Conservation (phyloP, 1,140 invertebrate genomes). For the Drosophila parabipectinata region DNA sequence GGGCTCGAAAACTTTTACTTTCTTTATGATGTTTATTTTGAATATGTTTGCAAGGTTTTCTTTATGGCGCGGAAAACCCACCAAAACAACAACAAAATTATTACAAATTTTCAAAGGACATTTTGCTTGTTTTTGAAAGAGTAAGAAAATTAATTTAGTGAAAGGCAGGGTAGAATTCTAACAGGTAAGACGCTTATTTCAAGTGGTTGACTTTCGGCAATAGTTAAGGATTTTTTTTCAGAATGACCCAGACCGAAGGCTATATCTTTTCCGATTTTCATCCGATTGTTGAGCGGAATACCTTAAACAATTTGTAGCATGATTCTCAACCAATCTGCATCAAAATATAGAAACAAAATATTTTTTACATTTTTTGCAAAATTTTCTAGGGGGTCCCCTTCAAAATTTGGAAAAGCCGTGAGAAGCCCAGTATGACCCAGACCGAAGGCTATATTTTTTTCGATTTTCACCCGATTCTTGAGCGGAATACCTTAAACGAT, state of each 20-base stretch:
- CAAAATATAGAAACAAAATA: background rate
- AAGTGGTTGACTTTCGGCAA: conserved; percentile 14
- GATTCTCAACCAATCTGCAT: no score
- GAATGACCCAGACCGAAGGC: no score
- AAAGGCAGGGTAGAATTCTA: conserved; percentile 1
- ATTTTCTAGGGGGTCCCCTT: background rate
- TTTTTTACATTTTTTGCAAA: background rate
- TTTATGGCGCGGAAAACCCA: conserved; percentile 21
- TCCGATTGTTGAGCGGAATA: no score
- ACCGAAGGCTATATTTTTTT: background rate
- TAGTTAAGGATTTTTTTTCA: background rate
- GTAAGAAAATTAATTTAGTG: conserved; percentile 33
- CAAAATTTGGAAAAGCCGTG: background rate
- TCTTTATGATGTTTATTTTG: conserved; percentile 65
- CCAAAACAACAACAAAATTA: conserved; percentile 12
- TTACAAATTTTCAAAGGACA: conserved; percentile 21
- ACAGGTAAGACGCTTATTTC: conserved; percentile 23
- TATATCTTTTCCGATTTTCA: no score
- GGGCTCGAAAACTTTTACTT: conserved; percentile 34
- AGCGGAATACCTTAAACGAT: background rate
- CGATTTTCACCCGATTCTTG: background rate
- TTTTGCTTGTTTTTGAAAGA: conserved; percentile 23
- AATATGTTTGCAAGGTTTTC: conserved; percentile 50
- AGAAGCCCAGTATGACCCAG: no score
- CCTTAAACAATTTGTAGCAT: no score